These are phyloP conservation scores for Romanomermis culicivorax DNA, from an alignment of 2,888 invertebrate genomes.

Conservation along the genomic window DNA sequence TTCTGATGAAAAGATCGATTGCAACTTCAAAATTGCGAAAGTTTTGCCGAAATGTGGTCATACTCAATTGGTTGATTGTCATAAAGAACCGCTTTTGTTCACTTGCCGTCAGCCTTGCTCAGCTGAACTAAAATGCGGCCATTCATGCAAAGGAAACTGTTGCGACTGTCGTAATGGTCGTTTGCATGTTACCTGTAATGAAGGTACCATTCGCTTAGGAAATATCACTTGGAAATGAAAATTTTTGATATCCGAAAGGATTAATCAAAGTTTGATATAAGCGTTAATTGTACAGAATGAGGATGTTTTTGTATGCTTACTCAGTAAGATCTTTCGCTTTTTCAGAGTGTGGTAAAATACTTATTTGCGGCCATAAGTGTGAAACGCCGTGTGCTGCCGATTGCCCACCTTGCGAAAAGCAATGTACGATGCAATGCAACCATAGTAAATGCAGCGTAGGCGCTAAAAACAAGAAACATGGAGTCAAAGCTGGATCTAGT, in stretches of 20 bases:
- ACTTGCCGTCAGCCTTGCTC: constrained; percentile 19
- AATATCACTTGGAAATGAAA: too few relatives aligned
- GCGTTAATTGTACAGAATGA: too few relatives aligned
- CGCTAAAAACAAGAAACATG: not conserved
- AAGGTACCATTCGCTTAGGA: constrained; percentile 20
- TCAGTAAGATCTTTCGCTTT: too few relatives aligned
- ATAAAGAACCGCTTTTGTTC: not conserved
- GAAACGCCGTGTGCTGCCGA: constrained; percentile 19
- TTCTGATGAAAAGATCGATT: constrained; percentile 27
- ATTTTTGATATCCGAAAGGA: too few relatives aligned
- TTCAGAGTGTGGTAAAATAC: too few relatives aligned
- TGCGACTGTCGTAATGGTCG: constrained; percentile 33
- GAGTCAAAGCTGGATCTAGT: constrained; percentile 10
- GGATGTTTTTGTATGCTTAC: too few relatives aligned
- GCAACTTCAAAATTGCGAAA: constrained; percentile 18
- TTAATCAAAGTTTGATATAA: too few relatives aligned
- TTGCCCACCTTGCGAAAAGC: constrained; percentile 30
- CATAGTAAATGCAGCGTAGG: constrained; percentile 34
- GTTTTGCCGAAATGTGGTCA: constrained; percentile 13
- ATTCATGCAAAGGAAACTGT: constrained; percentile 28
- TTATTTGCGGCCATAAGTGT: constrained; percentile 42
- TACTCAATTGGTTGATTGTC: constrained; percentile 6
- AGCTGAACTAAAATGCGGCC: constrained; percentile 19
- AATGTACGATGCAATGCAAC: constrained; percentile 33
- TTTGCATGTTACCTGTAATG: constrained; percentile 39